Percentiles rank a stretch among this genome's conserved stretches.
Evolutionary conservation across 2,113 vertebrate genomes (phyloP).

Genomic region (Chaetodon trifascialis): DNA sequence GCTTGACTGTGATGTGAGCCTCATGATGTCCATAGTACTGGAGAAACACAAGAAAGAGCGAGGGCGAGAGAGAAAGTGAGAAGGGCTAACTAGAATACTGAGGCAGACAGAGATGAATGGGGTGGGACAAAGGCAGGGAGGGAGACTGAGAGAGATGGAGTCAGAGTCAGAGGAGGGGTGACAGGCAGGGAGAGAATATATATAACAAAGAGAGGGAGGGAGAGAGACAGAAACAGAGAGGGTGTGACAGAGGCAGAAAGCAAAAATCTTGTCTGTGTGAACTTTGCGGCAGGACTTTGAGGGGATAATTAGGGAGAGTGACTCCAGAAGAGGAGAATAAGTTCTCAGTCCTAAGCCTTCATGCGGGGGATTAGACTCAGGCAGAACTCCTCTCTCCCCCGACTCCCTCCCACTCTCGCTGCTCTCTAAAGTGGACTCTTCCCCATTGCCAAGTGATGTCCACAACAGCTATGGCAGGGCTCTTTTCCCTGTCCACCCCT

Average conservation of each 20-base stretch:
- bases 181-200: conserved; percentile 40
- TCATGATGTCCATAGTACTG: conserved; percentile 50
- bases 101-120: conserved; percentile 64
- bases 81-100: conserved; percentile 52
- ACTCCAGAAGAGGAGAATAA: conserved; percentile 66
- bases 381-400: conserved; percentile 36
- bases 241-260: conserved; percentile 44
- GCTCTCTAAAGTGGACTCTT: conserved; percentile 55
- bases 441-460: conserved; percentile 24
- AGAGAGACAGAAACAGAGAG: conserved; percentile 3
- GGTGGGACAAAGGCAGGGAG: conserved; percentile 51
- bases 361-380: conserved; percentile 69
- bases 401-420: neutral
- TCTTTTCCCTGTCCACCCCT: conserved; percentile 8
- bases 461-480: conserved; percentile 16
- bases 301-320: conserved; percentile 77
- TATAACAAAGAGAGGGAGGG: neutral
- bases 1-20: conserved; percentile 57
- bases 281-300: conserved; percentile 72
- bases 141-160: conserved; percentile 34
- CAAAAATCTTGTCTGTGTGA: conserved; percentile 59
- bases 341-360: conserved; percentile 70
- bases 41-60: conserved; percentile 32
- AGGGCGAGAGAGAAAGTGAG: conserved; percentile 25
- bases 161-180: conserved; percentile 39